These are phyloP conservation scores for Drosophila helvetica DNA, from an alignment of 2,888 invertebrate species.

Conservation along the genomic window DNA sequence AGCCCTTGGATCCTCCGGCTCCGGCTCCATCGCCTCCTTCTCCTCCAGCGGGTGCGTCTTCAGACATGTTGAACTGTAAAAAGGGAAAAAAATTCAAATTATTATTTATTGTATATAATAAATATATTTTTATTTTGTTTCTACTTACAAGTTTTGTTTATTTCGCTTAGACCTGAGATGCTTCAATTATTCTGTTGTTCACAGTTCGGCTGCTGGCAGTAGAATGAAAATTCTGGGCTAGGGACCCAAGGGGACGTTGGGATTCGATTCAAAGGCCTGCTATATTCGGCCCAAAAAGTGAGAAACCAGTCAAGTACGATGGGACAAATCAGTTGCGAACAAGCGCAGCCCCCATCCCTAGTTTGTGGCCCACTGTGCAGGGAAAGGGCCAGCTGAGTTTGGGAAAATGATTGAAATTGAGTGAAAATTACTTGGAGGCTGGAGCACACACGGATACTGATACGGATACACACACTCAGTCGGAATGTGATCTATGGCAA, in stretches of 20 bases:
- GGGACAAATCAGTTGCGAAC: not conserved
- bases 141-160: not conserved
- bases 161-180: not conserved
- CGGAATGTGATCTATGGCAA: not conserved
- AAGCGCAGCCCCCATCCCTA: accelerated
- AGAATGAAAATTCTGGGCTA: not conserved
- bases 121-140: not conserved
- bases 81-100: not conserved
- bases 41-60: not conserved
- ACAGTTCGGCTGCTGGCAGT: not conserved
- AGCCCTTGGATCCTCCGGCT: not conserved
- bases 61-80: not conserved
- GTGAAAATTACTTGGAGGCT: too few species aligned
- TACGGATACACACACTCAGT: too few species aligned
- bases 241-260: not conserved
- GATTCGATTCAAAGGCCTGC: not conserved
- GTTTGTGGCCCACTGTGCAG: not conserved
- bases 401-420: not conserved
- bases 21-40: not conserved
- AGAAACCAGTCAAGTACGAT: not conserved
- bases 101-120: too few species aligned
- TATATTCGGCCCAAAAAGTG: not conserved
- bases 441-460: too few species aligned
- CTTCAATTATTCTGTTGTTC: not conserved
- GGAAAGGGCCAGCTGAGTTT: not conserved